Percentiles rank a stretch among this genome's conserved stretches.
Conservation (phyloP, 2,888 invertebrate genomes). For the Oscheius sp. region DNA sequence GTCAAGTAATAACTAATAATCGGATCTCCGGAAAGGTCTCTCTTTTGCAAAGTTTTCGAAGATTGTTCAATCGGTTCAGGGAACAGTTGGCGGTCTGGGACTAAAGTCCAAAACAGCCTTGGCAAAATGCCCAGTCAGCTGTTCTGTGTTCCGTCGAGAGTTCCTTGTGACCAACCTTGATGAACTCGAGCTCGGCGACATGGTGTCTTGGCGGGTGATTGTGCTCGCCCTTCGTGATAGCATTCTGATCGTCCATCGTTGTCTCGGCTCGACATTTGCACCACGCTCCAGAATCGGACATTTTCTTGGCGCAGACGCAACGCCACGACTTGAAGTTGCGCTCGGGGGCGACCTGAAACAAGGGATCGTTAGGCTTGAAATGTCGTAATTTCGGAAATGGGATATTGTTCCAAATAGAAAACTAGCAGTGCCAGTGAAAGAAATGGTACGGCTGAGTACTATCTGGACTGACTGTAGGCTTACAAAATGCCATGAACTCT, state of each 20-base stretch:
- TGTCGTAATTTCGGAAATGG: too few species aligned
- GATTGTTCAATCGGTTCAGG: not conserved
- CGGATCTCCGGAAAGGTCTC: not conserved
- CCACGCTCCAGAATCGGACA: constrained; percentile 65
- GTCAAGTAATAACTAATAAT: constrained; percentile 17
- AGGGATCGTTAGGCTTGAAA: too few species aligned
- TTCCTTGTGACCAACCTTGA: constrained; percentile 60
- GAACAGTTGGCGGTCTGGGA: constrained; percentile 5
- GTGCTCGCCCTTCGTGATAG: constrained; percentile 70
- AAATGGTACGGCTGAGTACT: too few species aligned
- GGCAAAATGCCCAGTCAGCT: constrained; percentile 25
- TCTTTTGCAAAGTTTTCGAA: not conserved
- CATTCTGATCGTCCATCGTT: constrained; percentile 68
- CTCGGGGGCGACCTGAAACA: constrained; percentile 60
- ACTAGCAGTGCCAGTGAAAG: too few species aligned
- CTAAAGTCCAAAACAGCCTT: constrained; percentile 10
- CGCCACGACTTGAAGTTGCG: constrained; percentile 70
- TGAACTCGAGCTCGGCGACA: constrained; percentile 71
- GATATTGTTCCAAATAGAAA: too few species aligned
- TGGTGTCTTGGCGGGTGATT: constrained; percentile 71
- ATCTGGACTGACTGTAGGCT: not conserved
- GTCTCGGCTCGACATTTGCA: constrained; percentile 72
- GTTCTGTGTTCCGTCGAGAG: too few species aligned
- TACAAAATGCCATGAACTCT: not conserved
- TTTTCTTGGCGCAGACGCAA: constrained; percentile 72